These are phyloP conservation scores for Hyposoter dolosus DNA, from an alignment of 2,888 invertebrate genomes.

Conservation along the genomic window DNA sequence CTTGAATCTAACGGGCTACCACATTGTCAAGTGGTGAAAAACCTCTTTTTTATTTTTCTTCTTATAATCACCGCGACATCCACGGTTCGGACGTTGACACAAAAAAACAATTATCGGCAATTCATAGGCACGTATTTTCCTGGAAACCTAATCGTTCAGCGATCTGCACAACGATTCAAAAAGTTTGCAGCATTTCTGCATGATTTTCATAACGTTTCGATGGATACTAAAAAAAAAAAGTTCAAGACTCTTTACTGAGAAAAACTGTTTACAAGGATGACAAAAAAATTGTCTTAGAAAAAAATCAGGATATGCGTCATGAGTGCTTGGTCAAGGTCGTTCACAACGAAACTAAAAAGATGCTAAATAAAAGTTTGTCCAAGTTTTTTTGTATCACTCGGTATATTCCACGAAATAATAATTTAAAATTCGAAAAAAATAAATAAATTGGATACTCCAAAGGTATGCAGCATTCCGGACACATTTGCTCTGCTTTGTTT, in stretches of 20 bases:
- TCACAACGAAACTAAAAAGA: background rate
- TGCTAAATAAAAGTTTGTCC: background rate
- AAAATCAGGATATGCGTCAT: background rate
- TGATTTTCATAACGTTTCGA: background rate
- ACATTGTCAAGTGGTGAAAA: background rate
- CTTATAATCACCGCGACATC: too few relatives aligned
- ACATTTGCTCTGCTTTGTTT: background rate
- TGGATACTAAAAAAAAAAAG: conserved; percentile 8
- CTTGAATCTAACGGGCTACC: conserved; percentile 7
- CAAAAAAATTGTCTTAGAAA: background rate
- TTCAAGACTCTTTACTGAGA: background rate
- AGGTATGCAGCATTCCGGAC: background rate
- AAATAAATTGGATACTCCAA: too few relatives aligned
- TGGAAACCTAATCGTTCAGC: background rate
- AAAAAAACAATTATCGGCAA: background rate
- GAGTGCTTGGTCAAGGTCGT: background rate
- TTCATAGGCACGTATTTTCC: background rate
- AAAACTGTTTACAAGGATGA: background rate
- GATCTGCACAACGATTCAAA: background rate
- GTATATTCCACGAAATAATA: too few relatives aligned
- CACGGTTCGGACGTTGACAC: too few relatives aligned
- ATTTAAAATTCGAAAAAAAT: too few relatives aligned
- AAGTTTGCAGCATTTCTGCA: background rate
- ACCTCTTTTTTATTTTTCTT: background rate
- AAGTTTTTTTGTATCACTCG: too few relatives aligned